Conservation (phyloP, 2,797 vertebrate species). For the Eulemur mongoz region DNA sequence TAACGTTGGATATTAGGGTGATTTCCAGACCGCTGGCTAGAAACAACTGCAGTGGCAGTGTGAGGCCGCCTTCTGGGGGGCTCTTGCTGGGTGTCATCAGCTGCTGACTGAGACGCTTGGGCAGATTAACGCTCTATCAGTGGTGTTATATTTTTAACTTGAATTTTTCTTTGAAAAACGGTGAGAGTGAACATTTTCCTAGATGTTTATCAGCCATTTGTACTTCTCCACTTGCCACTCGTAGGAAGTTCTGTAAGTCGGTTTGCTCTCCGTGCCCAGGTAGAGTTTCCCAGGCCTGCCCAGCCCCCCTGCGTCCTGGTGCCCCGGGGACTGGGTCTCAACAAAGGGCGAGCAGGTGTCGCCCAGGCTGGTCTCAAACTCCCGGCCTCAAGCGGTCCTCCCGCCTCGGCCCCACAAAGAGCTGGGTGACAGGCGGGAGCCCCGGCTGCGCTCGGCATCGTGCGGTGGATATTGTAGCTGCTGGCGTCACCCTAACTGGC, state of each 20-base stretch:
- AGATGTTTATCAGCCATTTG: not conserved
- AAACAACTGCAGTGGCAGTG: fast-evolving
- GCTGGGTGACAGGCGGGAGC: not conserved
- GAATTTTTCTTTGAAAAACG: not conserved
- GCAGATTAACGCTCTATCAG: fast-evolving
- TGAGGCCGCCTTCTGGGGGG: not conserved
- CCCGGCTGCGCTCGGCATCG: not conserved
- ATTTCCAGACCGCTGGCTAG: not conserved
- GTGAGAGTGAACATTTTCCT: not conserved
- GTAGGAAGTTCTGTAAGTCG: too few relatives aligned
- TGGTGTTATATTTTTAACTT: not conserved
- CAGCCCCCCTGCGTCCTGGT: not conserved
- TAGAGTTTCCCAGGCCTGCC: not conserved
- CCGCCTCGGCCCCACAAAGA: not conserved
- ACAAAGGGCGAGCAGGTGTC: not conserved
- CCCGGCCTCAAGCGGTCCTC: not conserved
- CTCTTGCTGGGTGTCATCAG: fast-evolving
- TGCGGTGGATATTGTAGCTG: not conserved
- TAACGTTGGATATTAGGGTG: fast-evolving
- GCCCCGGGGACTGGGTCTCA: not conserved
- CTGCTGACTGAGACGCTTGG: not conserved
- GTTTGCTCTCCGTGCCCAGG: not conserved
- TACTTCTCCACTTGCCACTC: not conserved
- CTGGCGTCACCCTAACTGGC: not conserved
- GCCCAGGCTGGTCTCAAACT: too few relatives aligned